A percentile compares a stretch with the other conserved stretches of the same genome.
Conservation (phyloP, 1,140 invertebrate genomes). For the Zaprionus inermis region DNA sequence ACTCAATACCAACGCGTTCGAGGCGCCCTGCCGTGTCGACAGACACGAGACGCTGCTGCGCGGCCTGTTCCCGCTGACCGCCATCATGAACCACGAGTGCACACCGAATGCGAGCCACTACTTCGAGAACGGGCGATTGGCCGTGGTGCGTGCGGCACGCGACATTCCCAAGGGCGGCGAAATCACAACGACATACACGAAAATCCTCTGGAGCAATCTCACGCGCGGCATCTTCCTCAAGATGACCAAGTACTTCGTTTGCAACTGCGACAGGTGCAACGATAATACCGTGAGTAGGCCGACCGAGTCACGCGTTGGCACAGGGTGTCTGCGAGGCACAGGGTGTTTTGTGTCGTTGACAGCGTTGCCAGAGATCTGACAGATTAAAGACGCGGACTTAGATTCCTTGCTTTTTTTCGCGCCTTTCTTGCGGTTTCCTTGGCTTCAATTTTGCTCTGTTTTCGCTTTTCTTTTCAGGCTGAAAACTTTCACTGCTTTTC, state of each 20-base stretch:
- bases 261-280: slow-evolving; percentile 88
- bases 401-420: too few relatives aligned
- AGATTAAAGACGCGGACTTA: not conserved
- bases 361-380: not conserved
- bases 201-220: slow-evolving; percentile 89
- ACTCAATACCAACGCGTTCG: slow-evolving; percentile 91
- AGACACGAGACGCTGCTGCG: slow-evolving; percentile 86
- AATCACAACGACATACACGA: slow-evolving; percentile 90
- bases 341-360: too few relatives aligned
- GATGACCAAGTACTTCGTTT: slow-evolving; percentile 90
- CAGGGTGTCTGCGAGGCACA: too few relatives aligned
- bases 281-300: slow-evolving; percentile 87
- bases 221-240: slow-evolving; percentile 88
- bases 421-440: too few relatives aligned
- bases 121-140: slow-evolving; percentile 85
- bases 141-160: slow-evolving; percentile 87
- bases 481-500: too few relatives aligned
- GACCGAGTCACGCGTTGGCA: not conserved
- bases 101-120: slow-evolving; percentile 90
- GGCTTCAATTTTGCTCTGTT: not conserved
- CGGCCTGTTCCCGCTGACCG: slow-evolving; percentile 90
- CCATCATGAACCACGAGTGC: slow-evolving; percentile 91
- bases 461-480: too few relatives aligned
- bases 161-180: slow-evolving; percentile 88
- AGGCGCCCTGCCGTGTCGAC: slow-evolving; percentile 85